Evolutionary conservation across 2,113 vertebrate species (phyloP).

Genomic region (Neomonachus schauinslandi): DNA sequence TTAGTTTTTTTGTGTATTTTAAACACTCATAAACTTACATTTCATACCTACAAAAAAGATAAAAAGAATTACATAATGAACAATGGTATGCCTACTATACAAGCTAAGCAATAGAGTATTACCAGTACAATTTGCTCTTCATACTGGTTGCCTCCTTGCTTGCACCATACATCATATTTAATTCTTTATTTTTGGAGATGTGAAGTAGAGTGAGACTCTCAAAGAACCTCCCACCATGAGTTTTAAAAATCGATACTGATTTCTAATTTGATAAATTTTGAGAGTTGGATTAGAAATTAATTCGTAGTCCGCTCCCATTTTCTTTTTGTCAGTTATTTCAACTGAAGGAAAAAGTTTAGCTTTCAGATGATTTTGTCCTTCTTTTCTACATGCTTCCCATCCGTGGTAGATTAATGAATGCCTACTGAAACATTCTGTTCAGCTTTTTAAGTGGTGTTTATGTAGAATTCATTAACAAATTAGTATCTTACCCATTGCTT

Average conservation of each 20-base stretch:
- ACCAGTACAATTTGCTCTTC: background rate
- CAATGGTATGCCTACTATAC: background rate
- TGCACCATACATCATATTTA: background rate
- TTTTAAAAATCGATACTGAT: background rate
- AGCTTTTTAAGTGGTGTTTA: background rate
- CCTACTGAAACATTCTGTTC: background rate
- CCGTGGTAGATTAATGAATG: background rate
- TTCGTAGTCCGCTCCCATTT: background rate
- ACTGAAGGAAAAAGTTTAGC: background rate
- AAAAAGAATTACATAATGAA: background rate
- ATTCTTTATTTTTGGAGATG: background rate
- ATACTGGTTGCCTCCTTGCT: background rate
- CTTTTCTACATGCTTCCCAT: background rate
- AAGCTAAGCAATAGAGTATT: background rate
- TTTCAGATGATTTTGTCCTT: background rate
- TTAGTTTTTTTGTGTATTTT: background rate
- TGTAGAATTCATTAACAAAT: background rate
- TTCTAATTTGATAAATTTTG: background rate
- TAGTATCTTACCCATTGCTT: background rate
- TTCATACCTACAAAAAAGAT: background rate
- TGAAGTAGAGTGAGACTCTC: background rate
- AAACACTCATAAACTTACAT: background rate
- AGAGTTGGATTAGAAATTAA: conserved; percentile 3
- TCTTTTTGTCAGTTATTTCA: background rate
- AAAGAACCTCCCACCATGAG: background rate